Evolutionary conservation across 2,797 vertebrate genomes (phyloP).

Genomic region (Poecile montanus): DNA sequence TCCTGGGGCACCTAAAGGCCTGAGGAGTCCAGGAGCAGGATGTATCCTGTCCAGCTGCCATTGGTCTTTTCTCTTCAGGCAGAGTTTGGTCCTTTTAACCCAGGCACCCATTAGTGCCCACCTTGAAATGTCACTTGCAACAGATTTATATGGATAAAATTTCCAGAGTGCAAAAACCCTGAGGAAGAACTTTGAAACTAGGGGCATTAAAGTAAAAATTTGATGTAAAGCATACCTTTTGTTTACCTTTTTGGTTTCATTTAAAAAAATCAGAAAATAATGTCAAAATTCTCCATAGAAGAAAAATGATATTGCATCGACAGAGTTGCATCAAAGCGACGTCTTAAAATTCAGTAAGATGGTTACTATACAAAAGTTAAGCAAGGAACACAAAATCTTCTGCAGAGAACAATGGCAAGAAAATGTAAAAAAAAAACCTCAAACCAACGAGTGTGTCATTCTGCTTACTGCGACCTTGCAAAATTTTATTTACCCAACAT

Average conservation of each 20-base stretch:
- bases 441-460: background rate
- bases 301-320: background rate
- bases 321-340: background rate
- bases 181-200: background rate
- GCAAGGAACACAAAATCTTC: background rate
- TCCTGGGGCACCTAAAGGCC: background rate
- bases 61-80: background rate
- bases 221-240: background rate
- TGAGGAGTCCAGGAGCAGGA: background rate
- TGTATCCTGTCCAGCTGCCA: background rate
- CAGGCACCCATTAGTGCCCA: background rate
- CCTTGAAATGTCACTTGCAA: background rate
- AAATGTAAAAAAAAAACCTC: background rate
- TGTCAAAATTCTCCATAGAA: background rate
- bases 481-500: constrained; percentile 17
- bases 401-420: background rate
- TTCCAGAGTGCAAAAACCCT: background rate
- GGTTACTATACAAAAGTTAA: background rate
- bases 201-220: background rate
- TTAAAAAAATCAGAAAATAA: background rate
- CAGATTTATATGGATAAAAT: background rate
- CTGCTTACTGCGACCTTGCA: background rate
- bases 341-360: background rate
- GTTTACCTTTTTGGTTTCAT: background rate
- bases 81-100: background rate